Evolutionary conservation across 2,888 invertebrate genomes (phyloP), one percentile per base, ranked within the genome.

Genomic region (Macrophya alboannulata): DNA sequence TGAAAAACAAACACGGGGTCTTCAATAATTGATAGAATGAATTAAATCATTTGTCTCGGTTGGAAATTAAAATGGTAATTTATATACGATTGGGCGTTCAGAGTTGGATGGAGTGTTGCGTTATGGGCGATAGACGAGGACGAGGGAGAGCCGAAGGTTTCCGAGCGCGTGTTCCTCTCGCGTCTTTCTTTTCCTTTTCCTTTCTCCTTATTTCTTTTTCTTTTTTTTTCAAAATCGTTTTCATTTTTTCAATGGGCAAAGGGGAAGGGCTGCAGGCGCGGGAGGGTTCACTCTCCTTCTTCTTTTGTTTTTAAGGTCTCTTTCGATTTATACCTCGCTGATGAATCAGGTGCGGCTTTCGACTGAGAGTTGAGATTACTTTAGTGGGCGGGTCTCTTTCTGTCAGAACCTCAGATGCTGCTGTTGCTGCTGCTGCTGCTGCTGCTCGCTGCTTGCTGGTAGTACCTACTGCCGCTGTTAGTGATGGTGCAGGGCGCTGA

Each of bases 301-400:
- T 68, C 83, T 68, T 83, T 83, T 83, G 83, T 83, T 83, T 83
- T 83, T 68, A 65, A 65, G 71, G 65, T 71, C 88, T 87, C 89
- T 90, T 90, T 92, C 92, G 91, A 92, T 92, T 91, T 92, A 92
- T 92, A 91, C 90, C 88, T 86, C 88, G 90, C 90, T 93, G 93
- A 93, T 93, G 93, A 93, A 93, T 93, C 93, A 92, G 93, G 91
- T 92, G 92, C 90, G 89, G 89, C 88, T 91, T 88, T 89, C 86
- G 83, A 82, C 77, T 77, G 59, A 90, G 89, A 83, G 88, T 90
- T 90, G 91, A 93, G 92, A 93, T 93, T 93, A 92, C 93, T 93
- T 93, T 93, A 92, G 93, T 93, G 93, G 93, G 93, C 93, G 93
- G 93, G 91, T 92, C 92, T 91, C 91, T 90, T 89, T 91, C 92